phyloP scores from a whole-genome alignment of 2,888 invertebrate genomes.

The Calameuta pallipes region DNA sequence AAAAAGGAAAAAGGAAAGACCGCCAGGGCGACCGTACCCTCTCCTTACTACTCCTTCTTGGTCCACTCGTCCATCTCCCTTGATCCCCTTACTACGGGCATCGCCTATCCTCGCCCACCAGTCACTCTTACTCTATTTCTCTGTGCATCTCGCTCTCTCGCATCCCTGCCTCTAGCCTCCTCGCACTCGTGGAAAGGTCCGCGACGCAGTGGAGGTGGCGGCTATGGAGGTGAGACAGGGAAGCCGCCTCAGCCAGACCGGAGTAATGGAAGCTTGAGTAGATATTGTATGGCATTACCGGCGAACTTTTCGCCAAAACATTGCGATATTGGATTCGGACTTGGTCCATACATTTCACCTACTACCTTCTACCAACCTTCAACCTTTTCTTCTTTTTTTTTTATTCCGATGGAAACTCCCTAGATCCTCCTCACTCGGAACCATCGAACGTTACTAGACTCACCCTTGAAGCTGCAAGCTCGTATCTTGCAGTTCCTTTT shows the following conservation, averaged over 20 bases:
- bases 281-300: conserved; percentile 64
- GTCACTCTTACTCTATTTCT: conserved; percentile 11
- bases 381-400: not conserved
- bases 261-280: conserved; percentile 64
- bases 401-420: not conserved
- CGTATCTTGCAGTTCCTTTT: not conserved
- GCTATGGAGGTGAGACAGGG: conserved; percentile 4
- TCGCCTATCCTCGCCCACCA: conserved; percentile 14
- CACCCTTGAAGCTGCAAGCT: not conserved
- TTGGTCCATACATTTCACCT: not conserved
- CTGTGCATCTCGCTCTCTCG: not conserved
- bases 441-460: not conserved
- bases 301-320: conserved; percentile 61
- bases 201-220: conserved; percentile 2
- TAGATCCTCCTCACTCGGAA: not conserved
- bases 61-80: conserved; percentile 1
- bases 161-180: not conserved
- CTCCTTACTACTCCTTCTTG: not conserved
- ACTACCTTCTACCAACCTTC: too few relatives aligned
- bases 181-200: not conserved
- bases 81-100: conserved; percentile 1
- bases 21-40: conserved; percentile 11
- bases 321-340: conserved; percentile 62
- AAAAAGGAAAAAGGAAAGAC: conserved; percentile 42
- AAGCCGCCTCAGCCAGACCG: conserved; percentile 29